Conservation (phyloP, 2,888 invertebrate genomes). For the Caenorhabditis becei region DNA sequence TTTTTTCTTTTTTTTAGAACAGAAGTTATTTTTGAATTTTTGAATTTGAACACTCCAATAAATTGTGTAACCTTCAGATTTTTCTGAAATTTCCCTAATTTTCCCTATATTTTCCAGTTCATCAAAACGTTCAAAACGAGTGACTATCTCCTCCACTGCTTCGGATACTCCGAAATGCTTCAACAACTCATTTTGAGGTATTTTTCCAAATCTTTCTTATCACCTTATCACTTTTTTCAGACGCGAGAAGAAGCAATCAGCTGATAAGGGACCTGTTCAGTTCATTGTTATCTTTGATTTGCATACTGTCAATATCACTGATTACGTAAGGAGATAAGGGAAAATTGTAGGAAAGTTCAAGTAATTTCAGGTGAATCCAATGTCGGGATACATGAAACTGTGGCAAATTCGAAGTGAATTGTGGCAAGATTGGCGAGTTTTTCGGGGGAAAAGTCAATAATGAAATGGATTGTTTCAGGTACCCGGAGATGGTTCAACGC, state of each 20-base stretch:
- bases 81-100: background rate
- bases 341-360: background rate
- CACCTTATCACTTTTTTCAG: conserved; percentile 44
- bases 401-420: conserved; percentile 73
- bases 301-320: conserved; percentile 69
- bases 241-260: conserved; percentile 66
- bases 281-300: conserved; percentile 73
- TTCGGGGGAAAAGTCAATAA: background rate
- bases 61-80: background rate
- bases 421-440: conserved; percentile 73
- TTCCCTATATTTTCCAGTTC: conserved; percentile 68
- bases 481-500: conserved; percentile 72
- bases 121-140: conserved; percentile 73
- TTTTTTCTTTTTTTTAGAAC: background rate
- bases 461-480: conserved; percentile 54
- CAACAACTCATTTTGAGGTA: conserved; percentile 71
- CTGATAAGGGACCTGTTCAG: conserved; percentile 72
- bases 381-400: conserved; percentile 73
- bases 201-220: background rate
- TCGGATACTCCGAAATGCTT: conserved; percentile 73
- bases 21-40: too few relatives aligned
- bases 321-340: conserved; percentile 58
- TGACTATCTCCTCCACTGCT: conserved; percentile 73
- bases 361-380: conserved; percentile 65
- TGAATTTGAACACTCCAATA: background rate